Evolutionary conservation across 2,888 invertebrate genomes (phyloP).

Genomic region (Crossocerus cetratus): DNA sequence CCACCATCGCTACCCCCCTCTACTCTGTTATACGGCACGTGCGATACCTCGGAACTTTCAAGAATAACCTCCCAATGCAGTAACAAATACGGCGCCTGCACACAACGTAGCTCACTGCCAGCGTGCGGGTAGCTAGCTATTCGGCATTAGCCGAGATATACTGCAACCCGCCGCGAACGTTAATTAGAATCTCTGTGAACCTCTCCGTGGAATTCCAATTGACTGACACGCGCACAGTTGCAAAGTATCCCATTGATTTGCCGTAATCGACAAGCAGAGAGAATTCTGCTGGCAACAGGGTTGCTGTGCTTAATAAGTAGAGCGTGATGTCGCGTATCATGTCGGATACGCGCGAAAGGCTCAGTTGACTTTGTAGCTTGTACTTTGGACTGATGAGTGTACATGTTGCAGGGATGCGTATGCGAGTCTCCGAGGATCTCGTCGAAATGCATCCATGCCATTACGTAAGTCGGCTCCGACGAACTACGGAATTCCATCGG

Average conservation of each 20-base stretch:
- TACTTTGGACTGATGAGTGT: too few species aligned
- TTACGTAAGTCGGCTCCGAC: constrained; percentile 15
- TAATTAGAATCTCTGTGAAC: constrained; percentile 54
- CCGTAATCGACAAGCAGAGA: constrained; percentile 12
- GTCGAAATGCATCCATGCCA: not conserved
- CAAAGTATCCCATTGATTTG: constrained; percentile 61
- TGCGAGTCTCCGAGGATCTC: too few species aligned
- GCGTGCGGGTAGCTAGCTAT: constrained; percentile 42
- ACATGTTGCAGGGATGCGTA: too few species aligned
- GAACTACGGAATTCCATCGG: constrained; percentile 36
- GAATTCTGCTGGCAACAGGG: too few species aligned
- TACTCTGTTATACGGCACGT: constrained; percentile 2
- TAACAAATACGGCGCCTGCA: constrained; percentile 44
- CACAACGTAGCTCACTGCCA: constrained; percentile 31
- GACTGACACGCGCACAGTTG: constrained; percentile 28
- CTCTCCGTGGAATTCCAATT: constrained; percentile 40
- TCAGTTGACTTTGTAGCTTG: too few species aligned
- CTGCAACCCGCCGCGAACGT: constrained; percentile 29
- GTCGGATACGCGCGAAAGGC: too few species aligned
- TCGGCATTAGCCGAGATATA: constrained; percentile 30
- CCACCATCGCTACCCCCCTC: constrained; percentile 1
- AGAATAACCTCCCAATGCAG: constrained; percentile 41
- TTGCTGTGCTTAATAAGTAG: not conserved
- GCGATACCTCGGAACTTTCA: constrained; percentile 30
- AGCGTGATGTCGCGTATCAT: constrained; percentile 24